phyloP scores from a whole-genome alignment of 2,888 invertebrate species.

The Ferdinandea cuprea region DNA sequence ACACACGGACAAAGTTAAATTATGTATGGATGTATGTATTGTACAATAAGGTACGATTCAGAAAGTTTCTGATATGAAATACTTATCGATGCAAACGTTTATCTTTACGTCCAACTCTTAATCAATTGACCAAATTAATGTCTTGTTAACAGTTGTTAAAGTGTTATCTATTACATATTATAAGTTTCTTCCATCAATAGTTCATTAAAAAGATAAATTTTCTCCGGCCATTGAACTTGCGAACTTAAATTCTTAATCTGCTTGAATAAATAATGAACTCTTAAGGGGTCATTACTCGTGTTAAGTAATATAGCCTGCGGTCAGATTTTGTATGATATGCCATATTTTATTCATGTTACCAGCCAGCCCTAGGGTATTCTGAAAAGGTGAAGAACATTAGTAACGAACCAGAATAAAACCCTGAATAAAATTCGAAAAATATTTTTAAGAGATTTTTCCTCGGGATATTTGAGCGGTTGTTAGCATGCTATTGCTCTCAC shows the following conservation, averaged over 20 bases:
- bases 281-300: slow-evolving; percentile 40
- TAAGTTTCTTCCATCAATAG: slow-evolving; percentile 7
- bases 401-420: slow-evolving; percentile 17
- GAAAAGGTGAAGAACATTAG: slow-evolving; percentile 61
- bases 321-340: slow-evolving; percentile 7
- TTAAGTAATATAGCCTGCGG: slow-evolving; percentile 15
- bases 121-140: slow-evolving; percentile 20
- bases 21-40: too few species aligned
- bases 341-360: slow-evolving; percentile 37
- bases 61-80: slow-evolving; percentile 8
- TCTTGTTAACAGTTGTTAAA: slow-evolving; percentile 18
- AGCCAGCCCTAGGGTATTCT: slow-evolving; percentile 48
- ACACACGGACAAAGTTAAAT: too few species aligned
- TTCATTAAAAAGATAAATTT: slow-evolving; percentile 15
- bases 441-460: slow-evolving; percentile 54
- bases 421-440: slow-evolving; percentile 42
- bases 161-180: slow-evolving; percentile 8
- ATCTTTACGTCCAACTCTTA: slow-evolving; percentile 9
- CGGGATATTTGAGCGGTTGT: slow-evolving; percentile 41
- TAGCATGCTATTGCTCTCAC: slow-evolving; percentile 53
- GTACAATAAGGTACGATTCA: too few species aligned
- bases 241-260: slow-evolving; percentile 44
- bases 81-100: neutral
- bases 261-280: slow-evolving; percentile 46
- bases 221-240: slow-evolving; percentile 28